phyloP scores from a whole-genome alignment of 2,888 invertebrate genomes.

The Eugnorisma glareosa region DNA sequence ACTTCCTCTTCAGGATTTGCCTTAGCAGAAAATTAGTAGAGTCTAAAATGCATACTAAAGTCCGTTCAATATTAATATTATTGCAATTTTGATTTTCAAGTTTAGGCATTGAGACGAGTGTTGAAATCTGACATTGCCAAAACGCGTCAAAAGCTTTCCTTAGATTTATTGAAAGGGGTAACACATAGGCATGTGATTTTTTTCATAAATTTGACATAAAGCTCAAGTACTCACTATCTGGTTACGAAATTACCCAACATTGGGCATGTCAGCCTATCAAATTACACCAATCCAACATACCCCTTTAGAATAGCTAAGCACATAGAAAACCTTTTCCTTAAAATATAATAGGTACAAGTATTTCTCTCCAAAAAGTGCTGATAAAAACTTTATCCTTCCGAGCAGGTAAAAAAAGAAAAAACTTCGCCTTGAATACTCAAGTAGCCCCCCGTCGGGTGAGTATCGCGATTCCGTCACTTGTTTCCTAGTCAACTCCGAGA shows the following conservation, averaged over 20 bases:
- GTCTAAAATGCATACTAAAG: not conserved
- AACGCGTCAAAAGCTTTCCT: too few relatives aligned
- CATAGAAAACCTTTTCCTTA: not conserved
- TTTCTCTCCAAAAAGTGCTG: not conserved
- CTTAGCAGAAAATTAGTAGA: not conserved
- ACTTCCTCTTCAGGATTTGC: not conserved
- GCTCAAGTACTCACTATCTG: not conserved
- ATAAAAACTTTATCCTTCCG: slow-evolving; percentile 20
- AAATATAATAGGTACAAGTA: slow-evolving; percentile 8
- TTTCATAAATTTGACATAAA: not conserved
- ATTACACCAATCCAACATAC: not conserved
- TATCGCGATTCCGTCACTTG: slow-evolving; percentile 29
- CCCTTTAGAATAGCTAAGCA: not conserved
- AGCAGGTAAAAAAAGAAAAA: slow-evolving; percentile 31
- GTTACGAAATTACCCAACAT: not conserved
- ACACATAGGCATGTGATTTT: too few relatives aligned
- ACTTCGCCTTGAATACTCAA: slow-evolving; percentile 29
- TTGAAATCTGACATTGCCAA: too few relatives aligned
- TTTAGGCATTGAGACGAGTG: not conserved
- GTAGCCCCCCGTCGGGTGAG: not conserved
- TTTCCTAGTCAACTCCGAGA: slow-evolving; percentile 7
- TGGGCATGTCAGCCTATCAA: not conserved
- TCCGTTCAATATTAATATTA: not conserved
- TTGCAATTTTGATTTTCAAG: not conserved
- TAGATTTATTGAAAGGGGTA: too few relatives aligned